A percentile compares a stretch with the other conserved stretches of the same genome.
These are phyloP conservation scores for Rhyacophila brunnea DNA, from an alignment of 1,140 invertebrate species.

Conservation along the genomic window DNA sequence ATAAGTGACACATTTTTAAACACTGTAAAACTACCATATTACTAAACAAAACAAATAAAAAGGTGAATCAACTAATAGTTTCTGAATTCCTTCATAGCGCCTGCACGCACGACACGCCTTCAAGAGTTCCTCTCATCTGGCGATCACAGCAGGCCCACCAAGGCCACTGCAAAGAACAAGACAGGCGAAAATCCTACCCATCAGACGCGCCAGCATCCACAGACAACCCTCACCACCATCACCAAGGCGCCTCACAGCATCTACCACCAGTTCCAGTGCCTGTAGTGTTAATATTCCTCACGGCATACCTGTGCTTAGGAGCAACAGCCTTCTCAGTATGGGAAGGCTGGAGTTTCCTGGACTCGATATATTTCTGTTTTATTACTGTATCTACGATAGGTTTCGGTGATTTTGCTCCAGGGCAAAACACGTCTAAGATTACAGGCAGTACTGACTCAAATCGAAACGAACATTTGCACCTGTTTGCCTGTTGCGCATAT, in stretches of 20 bases:
- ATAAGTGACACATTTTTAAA: too few species aligned
- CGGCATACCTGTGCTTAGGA: conserved; percentile 69
- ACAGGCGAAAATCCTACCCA: conserved; percentile 44
- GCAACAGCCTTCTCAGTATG: conserved; percentile 70
- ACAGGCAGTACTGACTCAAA: conserved; percentile 55
- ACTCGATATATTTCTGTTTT: conserved; percentile 86
- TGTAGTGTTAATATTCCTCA: conserved; percentile 67
- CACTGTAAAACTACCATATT: too few species aligned
- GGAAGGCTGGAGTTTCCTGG: conserved; percentile 77
- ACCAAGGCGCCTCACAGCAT: conserved; percentile 35
- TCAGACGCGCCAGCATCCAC: conserved; percentile 38
- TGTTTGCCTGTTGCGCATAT: conserved; percentile 83
- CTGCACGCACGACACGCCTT: conserved; percentile 68
- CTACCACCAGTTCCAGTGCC: conserved; percentile 67
- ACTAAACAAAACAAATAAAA: too few species aligned
- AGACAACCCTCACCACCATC: conserved; percentile 41
- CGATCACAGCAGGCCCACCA: conserved; percentile 34
- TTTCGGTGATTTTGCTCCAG: conserved; percentile 78
- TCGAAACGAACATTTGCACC: conserved; percentile 64
- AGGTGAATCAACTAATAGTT: too few species aligned
- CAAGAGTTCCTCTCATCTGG: conserved; percentile 68
- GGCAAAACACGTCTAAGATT: conserved; percentile 54
- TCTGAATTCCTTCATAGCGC: conserved; percentile 48
- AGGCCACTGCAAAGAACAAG: conserved; percentile 33
- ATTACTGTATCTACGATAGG: conserved; percentile 85